Evolutionary conservation across 2,797 vertebrate genomes (phyloP).

Genomic region (Zenarchopterus dispar): DNA sequence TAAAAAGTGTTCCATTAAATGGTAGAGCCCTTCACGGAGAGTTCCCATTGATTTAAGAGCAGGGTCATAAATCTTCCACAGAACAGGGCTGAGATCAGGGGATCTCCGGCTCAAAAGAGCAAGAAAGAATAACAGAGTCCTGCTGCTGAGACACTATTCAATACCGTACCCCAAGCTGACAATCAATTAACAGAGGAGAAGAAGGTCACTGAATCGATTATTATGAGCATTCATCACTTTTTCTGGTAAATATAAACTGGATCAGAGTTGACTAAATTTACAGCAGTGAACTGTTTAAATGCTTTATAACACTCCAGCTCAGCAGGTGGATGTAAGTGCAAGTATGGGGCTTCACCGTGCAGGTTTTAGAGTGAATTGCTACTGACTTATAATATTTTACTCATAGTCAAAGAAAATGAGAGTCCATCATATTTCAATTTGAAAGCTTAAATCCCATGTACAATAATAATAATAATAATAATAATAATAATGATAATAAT

Average conservation of each 20-base stretch:
- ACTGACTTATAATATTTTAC: too few relatives aligned
- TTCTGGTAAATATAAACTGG: constrained; percentile 43
- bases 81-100: constrained; percentile 58
- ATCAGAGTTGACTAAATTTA: constrained; percentile 37
- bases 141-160: constrained; percentile 58
- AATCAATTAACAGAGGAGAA: constrained; percentile 63
- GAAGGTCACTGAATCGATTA: constrained; percentile 63
- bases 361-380: too few relatives aligned
- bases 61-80: constrained; percentile 76
- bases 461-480: too few relatives aligned
- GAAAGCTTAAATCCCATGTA: too few relatives aligned
- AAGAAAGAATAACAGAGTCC: constrained; percentile 64
- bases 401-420: too few relatives aligned
- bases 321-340: too few relatives aligned
- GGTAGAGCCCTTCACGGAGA: constrained; percentile 57
- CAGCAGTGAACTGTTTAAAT: constrained; percentile 13
- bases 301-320: constrained; percentile 6
- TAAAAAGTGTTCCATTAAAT: constrained; percentile 71
- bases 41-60: constrained; percentile 73
- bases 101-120: constrained; percentile 61
- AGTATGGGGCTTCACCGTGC: too few relatives aligned
- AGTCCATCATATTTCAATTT: too few relatives aligned
- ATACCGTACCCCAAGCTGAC: constrained; percentile 61
- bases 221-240: constrained; percentile 42
- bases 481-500: too few relatives aligned